A percentile compares a stretch with the other conserved stretches of the same genome.
Conservation (phyloP, 2,888 invertebrate genomes). For the Pachycephus smyrnensis region DNA sequence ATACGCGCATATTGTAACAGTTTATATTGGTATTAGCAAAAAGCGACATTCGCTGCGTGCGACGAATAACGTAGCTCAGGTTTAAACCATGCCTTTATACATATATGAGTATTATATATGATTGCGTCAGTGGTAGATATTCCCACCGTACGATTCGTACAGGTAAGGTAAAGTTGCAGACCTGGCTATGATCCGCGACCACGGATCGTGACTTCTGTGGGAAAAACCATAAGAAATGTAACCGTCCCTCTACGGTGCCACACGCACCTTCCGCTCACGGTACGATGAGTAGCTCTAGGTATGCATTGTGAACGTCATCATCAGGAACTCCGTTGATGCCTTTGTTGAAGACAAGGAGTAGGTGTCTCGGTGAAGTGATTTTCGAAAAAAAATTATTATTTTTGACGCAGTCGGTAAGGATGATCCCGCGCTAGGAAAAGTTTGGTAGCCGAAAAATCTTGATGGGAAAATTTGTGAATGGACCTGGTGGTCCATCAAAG, state of each 20-base stretch:
- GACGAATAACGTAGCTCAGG: neutral
- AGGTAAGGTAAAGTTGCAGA: conserved; percentile 37
- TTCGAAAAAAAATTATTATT: neutral
- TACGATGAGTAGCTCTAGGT: neutral
- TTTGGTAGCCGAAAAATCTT: neutral
- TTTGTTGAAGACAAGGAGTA: neutral
- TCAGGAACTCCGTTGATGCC: neutral
- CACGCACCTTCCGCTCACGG: neutral
- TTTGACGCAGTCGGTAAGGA: neutral
- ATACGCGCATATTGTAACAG: neutral
- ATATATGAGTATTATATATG: neutral
- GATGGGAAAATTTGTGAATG: conserved; percentile 51
- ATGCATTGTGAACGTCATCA: neutral
- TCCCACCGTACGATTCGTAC: conserved; percentile 61
- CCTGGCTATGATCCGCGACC: conserved; percentile 64
- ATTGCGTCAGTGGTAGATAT: conserved; percentile 33
- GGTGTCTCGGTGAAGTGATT: neutral
- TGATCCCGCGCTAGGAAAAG: neutral
- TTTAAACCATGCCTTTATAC: neutral
- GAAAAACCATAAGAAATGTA: conserved; percentile 61
- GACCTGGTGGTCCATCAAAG: conserved; percentile 62
- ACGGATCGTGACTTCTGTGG: conserved; percentile 67
- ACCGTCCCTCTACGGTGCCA: conserved; percentile 36
- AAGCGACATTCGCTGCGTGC: neutral
- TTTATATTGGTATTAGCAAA: neutral